These are phyloP conservation scores for Leptosomus discolor DNA, from an alignment of 2,113 vertebrate genomes.

Conservation along the genomic window DNA sequence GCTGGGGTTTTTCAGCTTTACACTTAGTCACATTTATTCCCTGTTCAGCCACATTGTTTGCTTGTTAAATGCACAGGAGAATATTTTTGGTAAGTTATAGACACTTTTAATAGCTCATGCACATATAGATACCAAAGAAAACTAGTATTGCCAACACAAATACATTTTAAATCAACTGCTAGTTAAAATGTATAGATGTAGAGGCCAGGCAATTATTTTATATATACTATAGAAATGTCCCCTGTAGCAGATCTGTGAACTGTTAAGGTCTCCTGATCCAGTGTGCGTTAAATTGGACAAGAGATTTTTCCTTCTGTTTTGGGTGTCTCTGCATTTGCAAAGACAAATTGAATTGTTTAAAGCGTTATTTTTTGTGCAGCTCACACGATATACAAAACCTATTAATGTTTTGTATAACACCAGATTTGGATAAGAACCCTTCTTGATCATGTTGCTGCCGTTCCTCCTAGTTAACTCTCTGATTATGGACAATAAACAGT, in stretches of 20 bases:
- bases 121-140: not conserved
- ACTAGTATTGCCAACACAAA: not conserved
- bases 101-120: not conserved
- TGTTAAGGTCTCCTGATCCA: not conserved
- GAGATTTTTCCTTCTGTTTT: not conserved
- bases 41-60: conserved; percentile 21
- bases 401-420: fast-evolving
- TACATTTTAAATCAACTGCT: not conserved
- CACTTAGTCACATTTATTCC: conserved; percentile 23
- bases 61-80: conserved; percentile 43
- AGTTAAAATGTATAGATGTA: not conserved
- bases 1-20: not conserved
- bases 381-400: not conserved
- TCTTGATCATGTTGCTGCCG: not conserved
- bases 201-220: not conserved
- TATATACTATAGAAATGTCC: fast-evolving
- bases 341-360: not conserved
- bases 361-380: not conserved
- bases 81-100: not conserved
- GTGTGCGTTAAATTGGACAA: not conserved
- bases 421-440: not conserved
- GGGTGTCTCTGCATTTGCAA: not conserved
- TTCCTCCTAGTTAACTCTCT: not conserved
- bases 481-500: not conserved
- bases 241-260: not conserved